A percentile compares a stretch with the other conserved stretches of the same genome.
Conservation (phyloP, 2,113 vertebrate species). For the Planiliza haematocheilus region DNA sequence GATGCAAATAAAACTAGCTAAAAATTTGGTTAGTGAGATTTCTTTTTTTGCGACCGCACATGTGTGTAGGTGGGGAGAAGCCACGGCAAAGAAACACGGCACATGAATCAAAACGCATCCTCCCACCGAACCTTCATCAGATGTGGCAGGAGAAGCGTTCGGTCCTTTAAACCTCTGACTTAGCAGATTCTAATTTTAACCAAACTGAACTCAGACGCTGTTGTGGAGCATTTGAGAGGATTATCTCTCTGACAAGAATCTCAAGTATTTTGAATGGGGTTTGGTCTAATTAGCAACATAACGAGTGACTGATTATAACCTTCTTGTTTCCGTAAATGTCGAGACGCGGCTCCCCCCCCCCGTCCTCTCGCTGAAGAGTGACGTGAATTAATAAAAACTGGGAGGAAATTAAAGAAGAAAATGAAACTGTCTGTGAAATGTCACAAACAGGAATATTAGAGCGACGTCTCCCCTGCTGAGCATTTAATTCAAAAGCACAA, state of each 20-base stretch:
- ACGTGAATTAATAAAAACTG: too few relatives aligned
- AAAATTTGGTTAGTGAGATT: conserved; percentile 18
- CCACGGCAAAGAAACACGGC: conserved; percentile 3
- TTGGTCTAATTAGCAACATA: too few relatives aligned
- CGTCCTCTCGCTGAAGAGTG: too few relatives aligned
- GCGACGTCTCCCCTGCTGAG: too few relatives aligned
- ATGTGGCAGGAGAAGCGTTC: not conserved
- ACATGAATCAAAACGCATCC: conserved; percentile 22
- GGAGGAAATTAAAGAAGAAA: too few relatives aligned
- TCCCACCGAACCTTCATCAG: conserved; percentile 11
- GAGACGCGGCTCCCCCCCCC: too few relatives aligned
- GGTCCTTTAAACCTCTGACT: not conserved
- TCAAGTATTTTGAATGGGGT: too few relatives aligned
- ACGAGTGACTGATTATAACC: not conserved
- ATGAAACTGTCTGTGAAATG: too few relatives aligned
- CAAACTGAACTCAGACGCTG: not conserved
- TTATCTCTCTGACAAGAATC: too few relatives aligned
- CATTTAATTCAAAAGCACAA: too few relatives aligned
- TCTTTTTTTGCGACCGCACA: conserved; percentile 6
- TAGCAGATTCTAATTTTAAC: not conserved
- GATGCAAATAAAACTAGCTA: conserved; percentile 19
- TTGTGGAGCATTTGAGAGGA: too few relatives aligned
- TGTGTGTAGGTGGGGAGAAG: conserved; percentile 49
- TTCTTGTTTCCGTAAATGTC: not conserved
- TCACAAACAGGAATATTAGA: too few relatives aligned